Conservation (phyloP, 1,140 invertebrate species). For the Neodiprion lecontei region DNA sequence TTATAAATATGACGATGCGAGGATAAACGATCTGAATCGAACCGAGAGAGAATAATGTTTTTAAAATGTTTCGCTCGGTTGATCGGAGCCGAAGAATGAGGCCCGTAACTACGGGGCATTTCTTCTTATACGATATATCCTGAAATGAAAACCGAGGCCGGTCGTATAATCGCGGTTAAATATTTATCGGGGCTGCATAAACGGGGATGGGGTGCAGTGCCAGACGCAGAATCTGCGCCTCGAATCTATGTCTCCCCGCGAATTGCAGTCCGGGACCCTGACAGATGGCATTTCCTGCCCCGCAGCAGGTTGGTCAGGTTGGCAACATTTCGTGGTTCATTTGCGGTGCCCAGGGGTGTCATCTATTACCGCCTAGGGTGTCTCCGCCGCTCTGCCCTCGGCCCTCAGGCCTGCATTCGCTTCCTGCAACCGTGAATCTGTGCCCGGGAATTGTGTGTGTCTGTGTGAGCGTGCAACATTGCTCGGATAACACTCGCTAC, state of each 20-base stretch:
- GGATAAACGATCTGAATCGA: no score
- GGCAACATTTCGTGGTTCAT: constrained; percentile 64
- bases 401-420: constrained; percentile 19
- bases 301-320: constrained; percentile 56
- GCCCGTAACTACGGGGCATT: background rate
- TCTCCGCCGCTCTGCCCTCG: constrained; percentile 28
- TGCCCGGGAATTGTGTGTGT: constrained; percentile 18
- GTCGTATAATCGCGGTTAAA: background rate
- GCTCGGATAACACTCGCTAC: constrained; percentile 26
- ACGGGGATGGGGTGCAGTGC: background rate
- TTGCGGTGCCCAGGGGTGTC: constrained; percentile 63
- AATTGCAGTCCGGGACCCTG: background rate
- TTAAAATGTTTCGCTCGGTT: background rate
- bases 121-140: background rate
- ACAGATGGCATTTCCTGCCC: background rate
- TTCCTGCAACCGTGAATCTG: constrained; percentile 15
- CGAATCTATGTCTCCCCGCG: background rate
- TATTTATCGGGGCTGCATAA: background rate
- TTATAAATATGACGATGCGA: no score
- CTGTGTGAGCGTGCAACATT: constrained; percentile 22
- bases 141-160: background rate
- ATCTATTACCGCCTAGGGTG: constrained; percentile 58
- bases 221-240: background rate
- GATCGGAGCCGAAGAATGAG: background rate
- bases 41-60: background rate